These are phyloP conservation scores for Amphimallon solstitiale DNA, from an alignment of 2,888 invertebrate species.

Conservation along the genomic window DNA sequence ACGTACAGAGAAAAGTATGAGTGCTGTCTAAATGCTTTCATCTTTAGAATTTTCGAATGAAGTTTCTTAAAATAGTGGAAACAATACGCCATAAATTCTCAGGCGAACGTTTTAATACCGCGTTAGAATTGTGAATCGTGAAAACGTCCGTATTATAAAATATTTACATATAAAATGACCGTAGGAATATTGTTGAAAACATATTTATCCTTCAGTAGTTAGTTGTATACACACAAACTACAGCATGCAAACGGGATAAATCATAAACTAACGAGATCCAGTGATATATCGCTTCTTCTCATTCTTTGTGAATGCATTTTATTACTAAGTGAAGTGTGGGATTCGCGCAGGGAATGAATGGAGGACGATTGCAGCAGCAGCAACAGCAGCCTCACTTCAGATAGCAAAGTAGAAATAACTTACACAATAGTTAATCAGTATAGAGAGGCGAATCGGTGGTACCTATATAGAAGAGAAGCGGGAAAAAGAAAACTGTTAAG, in stretches of 20 bases:
- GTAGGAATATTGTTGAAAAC: constrained; percentile 27
- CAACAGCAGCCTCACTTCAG: constrained; percentile 12
- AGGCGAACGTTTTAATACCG: background rate
- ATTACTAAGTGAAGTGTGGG: constrained; percentile 30
- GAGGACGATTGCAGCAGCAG: too few relatives aligned
- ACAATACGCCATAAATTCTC: too few relatives aligned
- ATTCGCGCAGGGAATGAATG: constrained; percentile 30
- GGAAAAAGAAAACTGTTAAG: constrained; percentile 39
- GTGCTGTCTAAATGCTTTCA: too few relatives aligned
- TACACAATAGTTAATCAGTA: constrained; percentile 40
- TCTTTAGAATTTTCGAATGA: too few relatives aligned
- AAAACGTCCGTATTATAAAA: background rate
- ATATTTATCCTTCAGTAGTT: constrained; percentile 25
- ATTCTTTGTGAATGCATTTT: constrained; percentile 23
- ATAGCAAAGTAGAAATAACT: constrained; percentile 32
- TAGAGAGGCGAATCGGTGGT: constrained; percentile 37
- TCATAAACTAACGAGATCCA: constrained; percentile 32
- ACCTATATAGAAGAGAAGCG: too few relatives aligned
- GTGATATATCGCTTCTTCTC: constrained; percentile 30
- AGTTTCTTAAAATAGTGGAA: too few relatives aligned
- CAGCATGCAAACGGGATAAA: constrained; percentile 28
- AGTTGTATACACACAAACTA: too few relatives aligned
- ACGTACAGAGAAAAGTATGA: too few relatives aligned
- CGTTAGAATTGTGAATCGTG: too few relatives aligned
- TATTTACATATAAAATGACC: constrained; percentile 19